Base-by-base conservation (phyloP, 2,888 invertebrate genomes). In the Ichneumoninae sp. region DNA sequence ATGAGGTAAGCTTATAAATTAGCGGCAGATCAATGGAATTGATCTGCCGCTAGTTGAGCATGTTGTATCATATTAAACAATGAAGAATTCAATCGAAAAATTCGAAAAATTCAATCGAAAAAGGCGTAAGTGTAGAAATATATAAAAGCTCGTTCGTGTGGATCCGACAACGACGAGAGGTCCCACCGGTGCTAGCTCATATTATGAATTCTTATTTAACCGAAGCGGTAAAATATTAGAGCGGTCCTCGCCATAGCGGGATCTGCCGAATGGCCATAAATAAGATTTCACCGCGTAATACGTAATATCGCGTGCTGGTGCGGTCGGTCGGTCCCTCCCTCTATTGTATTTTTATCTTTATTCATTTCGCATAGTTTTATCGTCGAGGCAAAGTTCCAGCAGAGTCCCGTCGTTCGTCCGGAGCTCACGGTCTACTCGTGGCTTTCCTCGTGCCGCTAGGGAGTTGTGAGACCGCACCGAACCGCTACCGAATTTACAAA, bases 181-280 rank as follows among this genome's bases (percentile, higher is more conserved):
- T 63, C 13, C 81, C 47, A 8, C n/a, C 8, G 85, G 87, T 40
- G 19, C 44, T 57, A 81, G 76, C 83, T 81, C 77, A 75, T 75
- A 88, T 88, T 91, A 90, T 91, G 92, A 92, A 92, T 92, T 91
- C 89, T 91, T 91, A 90, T 92, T 91, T 90, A 88, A 88, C 88
- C 91, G 89, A 92, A 91, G 90, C 92, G 88, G 88, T 91, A 90
- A 92, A 92, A 92, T 93, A 93, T 93, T 91, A 88, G 88, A 90
- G 86, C 83, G 86, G 74, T 66, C 75, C 63, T 65, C 75, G 74
- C 75, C 79, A 69, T 70, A 44, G 73, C 63, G 73, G 74, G 84
- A 83, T 87, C 87, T 83, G 80, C 81, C 85, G 79, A 84, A 77
- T 81, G 71, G 87, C 86, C 90, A 91, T 91, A 92, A 91, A 91